Base-by-base conservation (phyloP, 2,888 invertebrate genomes). In the Zelleria hepariella region DNA sequence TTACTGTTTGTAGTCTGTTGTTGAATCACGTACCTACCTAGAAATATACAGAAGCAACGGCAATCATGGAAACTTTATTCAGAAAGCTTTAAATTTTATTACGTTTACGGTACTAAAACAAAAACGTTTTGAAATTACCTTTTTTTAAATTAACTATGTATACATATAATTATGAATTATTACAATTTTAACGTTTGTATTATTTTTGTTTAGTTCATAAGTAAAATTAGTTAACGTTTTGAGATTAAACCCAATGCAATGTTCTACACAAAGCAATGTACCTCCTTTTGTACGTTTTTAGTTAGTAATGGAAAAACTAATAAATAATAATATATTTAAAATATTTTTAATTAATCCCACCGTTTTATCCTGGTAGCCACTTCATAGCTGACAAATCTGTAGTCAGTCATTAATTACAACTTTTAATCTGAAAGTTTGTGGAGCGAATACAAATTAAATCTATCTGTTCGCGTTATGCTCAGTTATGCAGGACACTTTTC, bases 201-300 rank as follows among this genome's bases (percentile, higher is more conserved):
- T 51, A 21, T 21, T 51, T 51, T 51, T 51, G 51, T 51, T n/a
- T 51, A 51, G 21, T 21, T 51, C 7, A 3, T 42, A 42, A 42
- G 32, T 42, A 10, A 6, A n/a, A 32, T 42, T 42, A 32, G 51
- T 58, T 58, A 66, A 68, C 63, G 58, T 15, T 67, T 71, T 72
- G 73, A 74, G 74, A 74, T 78, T 75, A 74, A 66, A 70, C 26
- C 24, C 71, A 72, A 76, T 74, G 69, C 72, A 77, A 74, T 69
- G 70, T 71, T 74, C 65, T 74, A 77, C 74, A 77, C 73, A 77
- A 77, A 79, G 71, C 73, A 69, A 76, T 76, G 74, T 80, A 81
- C 75, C 77, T 80, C 72, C 69, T 76, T 76, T 77, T 80, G 69
- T 80, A 80, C 70, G 68, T 82, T 80, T 72, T 70, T 71, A 15